A percentile compares a stretch with the other conserved stretches of the same genome.
phyloP scores from a whole-genome alignment of 2,888 invertebrate genomes.

The Clusia tigrina region DNA sequence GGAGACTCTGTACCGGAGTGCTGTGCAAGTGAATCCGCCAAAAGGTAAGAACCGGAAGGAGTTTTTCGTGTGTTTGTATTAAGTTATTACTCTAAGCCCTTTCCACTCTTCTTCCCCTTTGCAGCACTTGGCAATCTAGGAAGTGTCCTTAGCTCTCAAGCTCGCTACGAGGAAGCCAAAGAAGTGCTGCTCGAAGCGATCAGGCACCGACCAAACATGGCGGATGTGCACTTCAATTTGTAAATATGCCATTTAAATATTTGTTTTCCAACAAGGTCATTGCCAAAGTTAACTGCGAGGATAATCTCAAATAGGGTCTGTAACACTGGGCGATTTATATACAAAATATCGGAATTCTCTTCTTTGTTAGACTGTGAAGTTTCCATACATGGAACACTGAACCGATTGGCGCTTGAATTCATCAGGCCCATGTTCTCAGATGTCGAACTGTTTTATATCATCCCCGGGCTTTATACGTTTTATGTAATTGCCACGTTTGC shows the following conservation, averaged over 20 bases:
- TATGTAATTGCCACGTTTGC: too few relatives aligned
- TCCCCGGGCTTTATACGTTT: too few relatives aligned
- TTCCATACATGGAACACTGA: neutral
- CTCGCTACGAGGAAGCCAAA: slow-evolving; percentile 87
- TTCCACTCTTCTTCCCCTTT: slow-evolving; percentile 32
- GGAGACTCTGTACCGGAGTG: slow-evolving; percentile 90
- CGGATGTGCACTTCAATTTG: slow-evolving; percentile 98
- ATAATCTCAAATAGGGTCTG: too few relatives aligned
- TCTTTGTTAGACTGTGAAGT: neutral
- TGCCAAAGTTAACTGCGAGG: neutral
- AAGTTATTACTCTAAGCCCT: neutral
- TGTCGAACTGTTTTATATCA: too few relatives aligned
- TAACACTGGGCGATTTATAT: too few relatives aligned
- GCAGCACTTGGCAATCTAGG: slow-evolving; percentile 96
- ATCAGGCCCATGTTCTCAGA: too few relatives aligned
- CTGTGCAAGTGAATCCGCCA: slow-evolving; percentile 92
- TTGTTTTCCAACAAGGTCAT: neutral
- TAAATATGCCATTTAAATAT: slow-evolving; percentile 74
- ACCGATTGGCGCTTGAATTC: too few relatives aligned
- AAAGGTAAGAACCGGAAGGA: slow-evolving; percentile 77
- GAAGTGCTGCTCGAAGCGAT: slow-evolving; percentile 90
- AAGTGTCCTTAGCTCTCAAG: slow-evolving; percentile 91
- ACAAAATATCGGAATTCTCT: too few relatives aligned
- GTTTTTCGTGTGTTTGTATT: neutral
- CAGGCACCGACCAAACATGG: slow-evolving; percentile 93